phyloP scores from a whole-genome alignment of 1,140 invertebrate genomes.

The Holcopasites calliopsidis region DNA sequence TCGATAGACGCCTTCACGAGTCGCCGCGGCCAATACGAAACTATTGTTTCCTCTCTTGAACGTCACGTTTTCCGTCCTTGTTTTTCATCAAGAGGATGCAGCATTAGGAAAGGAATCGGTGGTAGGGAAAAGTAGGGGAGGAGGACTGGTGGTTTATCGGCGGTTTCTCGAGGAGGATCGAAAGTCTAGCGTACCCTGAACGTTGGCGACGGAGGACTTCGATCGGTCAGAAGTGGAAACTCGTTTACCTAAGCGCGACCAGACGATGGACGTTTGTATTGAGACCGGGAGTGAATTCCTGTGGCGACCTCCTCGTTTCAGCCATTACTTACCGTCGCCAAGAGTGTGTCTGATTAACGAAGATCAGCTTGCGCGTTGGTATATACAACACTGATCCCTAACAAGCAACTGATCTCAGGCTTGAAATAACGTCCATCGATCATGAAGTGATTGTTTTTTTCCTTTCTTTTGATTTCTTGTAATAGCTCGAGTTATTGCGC shows the following conservation, averaged over 20 bases:
- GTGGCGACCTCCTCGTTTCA: not conserved
- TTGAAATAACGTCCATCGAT: conserved; percentile 1
- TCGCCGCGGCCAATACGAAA: not conserved
- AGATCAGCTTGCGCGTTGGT: not conserved
- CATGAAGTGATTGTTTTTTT: conserved; percentile 9
- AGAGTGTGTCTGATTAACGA: conserved; percentile 43
- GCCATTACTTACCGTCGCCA: not conserved
- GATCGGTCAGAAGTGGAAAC: conserved; percentile 43
- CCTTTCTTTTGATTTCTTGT: not conserved
- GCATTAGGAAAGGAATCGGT: conserved; percentile 11
- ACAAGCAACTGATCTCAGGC: no score
- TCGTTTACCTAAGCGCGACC: conserved; percentile 49
- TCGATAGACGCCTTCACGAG: conserved; percentile 11
- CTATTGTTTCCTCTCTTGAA: not conserved
- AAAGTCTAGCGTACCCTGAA: conserved; percentile 46
- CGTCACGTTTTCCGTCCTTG: not conserved
- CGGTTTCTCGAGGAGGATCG: conserved; percentile 39
- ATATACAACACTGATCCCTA: no score
- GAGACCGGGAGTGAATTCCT: conserved; percentile 40
- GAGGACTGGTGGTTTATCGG: conserved; percentile 43
- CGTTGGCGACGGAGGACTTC: not conserved
- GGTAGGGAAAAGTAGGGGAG: conserved; percentile 11
- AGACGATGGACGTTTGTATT: conserved; percentile 37
- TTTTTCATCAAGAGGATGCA: not conserved
- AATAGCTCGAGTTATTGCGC: conserved; percentile 18